phyloP scores from a whole-genome alignment of 1,140 invertebrate genomes.

The Bombus breviceps region DNA sequence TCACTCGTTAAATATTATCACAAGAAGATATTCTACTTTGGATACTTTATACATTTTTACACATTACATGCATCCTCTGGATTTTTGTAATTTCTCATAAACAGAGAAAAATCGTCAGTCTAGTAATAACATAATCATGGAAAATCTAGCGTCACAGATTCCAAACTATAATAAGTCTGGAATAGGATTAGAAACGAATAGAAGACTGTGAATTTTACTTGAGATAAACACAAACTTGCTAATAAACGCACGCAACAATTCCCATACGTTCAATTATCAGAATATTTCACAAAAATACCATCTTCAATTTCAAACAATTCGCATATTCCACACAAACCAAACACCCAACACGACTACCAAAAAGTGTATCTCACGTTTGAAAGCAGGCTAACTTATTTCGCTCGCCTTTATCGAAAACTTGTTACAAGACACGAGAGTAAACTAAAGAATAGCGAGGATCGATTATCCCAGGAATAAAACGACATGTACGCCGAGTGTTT shows the following conservation, averaged over 20 bases:
- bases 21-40: too few species aligned
- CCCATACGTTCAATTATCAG: too few species aligned
- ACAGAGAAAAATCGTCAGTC: too few species aligned
- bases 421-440: background rate
- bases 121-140: too few species aligned
- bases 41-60: too few species aligned
- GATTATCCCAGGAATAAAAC: slow-evolving; percentile 36
- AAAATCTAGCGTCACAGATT: too few species aligned
- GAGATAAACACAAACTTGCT: background rate
- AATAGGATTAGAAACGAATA: too few species aligned
- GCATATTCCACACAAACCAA: background rate
- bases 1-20: too few species aligned
- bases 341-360: background rate
- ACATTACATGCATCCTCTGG: too few species aligned
- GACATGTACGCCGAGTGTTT: slow-evolving; percentile 27
- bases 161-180: too few species aligned
- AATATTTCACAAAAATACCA: background rate
- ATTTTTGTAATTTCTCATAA: too few species aligned
- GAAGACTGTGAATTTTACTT: too few species aligned
- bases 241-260: background rate
- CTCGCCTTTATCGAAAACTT: background rate
- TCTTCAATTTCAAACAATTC: background rate
- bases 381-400: background rate
- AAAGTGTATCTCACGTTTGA: background rate
- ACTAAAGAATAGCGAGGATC: background rate